These are phyloP conservation scores for Hesperia comma DNA, from an alignment of 2,888 invertebrate species.

Conservation along the genomic window DNA sequence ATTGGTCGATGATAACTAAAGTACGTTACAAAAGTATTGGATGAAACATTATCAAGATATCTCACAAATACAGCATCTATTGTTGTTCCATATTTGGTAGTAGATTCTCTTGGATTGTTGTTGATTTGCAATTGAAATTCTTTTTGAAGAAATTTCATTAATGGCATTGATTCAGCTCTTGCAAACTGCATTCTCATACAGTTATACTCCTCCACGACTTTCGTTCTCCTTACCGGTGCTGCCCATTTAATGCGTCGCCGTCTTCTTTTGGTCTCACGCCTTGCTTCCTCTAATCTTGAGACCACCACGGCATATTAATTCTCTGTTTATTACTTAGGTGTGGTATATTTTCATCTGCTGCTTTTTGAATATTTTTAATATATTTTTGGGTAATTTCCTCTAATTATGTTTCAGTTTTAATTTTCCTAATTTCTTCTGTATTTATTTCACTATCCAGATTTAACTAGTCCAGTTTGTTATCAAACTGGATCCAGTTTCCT, in stretches of 20 bases:
- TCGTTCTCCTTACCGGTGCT: not conserved
- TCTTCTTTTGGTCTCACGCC: not conserved
- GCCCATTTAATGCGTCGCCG: not conserved
- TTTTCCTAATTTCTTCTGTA: not conserved
- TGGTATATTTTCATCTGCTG: not conserved
- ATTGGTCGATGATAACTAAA: too few species aligned
- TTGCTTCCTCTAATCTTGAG: not conserved
- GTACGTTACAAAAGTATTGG: too few species aligned
- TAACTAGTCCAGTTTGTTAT: not conserved
- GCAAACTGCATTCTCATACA: not conserved
- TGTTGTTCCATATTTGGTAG: too few species aligned
- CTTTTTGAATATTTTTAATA: not conserved
- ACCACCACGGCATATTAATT: not conserved
- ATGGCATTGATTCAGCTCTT: too few species aligned
- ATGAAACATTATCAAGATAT: too few species aligned
- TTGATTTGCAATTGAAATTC: too few species aligned
- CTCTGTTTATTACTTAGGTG: not conserved
- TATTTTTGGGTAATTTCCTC: not conserved
- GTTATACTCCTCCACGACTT: not conserved
- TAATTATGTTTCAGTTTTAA: not conserved
- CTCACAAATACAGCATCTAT: too few species aligned
- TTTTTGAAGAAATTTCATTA: too few species aligned
- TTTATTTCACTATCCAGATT: not conserved
- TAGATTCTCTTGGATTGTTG: not conserved
- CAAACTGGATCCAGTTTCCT: conserved; percentile 10